phyloP scores from a whole-genome alignment of 2,113 vertebrate species.

The Empidonax traillii region DNA sequence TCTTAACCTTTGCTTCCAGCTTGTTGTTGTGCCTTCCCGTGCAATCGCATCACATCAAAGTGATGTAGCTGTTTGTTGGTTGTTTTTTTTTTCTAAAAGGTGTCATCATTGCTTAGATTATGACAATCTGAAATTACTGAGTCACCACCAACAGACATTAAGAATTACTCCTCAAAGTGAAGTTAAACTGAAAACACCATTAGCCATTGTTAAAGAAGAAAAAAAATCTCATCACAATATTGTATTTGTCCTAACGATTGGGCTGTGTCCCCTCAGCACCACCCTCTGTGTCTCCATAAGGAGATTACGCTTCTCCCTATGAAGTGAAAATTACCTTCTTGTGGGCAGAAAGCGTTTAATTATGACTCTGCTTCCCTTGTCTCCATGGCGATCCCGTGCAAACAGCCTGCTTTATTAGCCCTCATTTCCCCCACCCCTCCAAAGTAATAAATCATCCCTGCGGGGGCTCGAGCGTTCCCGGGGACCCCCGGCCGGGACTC shows the following conservation, averaged over 20 bases:
- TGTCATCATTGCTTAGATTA: neutral
- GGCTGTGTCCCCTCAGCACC: slow-evolving; percentile 1
- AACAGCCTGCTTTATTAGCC: slow-evolving; percentile 58
- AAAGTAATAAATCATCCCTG: neutral
- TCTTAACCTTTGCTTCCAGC: slow-evolving; percentile 1
- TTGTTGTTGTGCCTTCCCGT: neutral
- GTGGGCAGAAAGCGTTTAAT: slow-evolving; percentile 70
- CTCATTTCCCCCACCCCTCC: neutral
- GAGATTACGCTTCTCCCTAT: slow-evolving; percentile 45
- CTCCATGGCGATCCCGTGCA: slow-evolving; percentile 73
- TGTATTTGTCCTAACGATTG: neutral
- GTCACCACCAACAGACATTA: neutral
- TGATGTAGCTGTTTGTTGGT: neutral
- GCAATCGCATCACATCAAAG: slow-evolving; percentile 10
- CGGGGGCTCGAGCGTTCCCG: neutral
- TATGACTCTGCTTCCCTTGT: slow-evolving; percentile 71
- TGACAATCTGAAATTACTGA: neutral
- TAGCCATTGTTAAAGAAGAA: neutral
- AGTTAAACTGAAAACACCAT: neutral
- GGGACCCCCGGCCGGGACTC: neutral
- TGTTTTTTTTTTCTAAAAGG: neutral
- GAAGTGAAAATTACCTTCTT: slow-evolving; percentile 73
- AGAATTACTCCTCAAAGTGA: neutral
- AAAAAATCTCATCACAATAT: neutral
- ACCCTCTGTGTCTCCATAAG: slow-evolving; percentile 1